Conservation (phyloP, 2,888 invertebrate genomes). For the Xylocampa areola region DNA sequence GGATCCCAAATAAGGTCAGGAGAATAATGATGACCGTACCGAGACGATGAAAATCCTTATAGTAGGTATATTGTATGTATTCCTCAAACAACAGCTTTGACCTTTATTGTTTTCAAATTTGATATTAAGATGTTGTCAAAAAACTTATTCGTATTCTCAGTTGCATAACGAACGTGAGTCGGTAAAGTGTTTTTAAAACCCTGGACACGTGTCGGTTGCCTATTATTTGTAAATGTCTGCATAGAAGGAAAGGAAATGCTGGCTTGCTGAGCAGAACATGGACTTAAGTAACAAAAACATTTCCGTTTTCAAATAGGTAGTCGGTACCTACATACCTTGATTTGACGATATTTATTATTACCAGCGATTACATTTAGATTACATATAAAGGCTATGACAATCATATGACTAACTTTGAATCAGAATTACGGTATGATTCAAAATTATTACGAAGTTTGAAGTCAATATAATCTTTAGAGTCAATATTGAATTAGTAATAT, state of each 20-base stretch:
- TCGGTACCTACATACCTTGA: not conserved
- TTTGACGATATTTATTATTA: conserved; percentile 2
- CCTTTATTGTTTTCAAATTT: not conserved
- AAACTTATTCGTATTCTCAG: conserved; percentile 1
- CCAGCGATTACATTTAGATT: too few relatives aligned
- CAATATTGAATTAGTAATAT: too few relatives aligned
- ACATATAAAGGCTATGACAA: not conserved
- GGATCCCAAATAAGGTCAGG: too few relatives aligned
- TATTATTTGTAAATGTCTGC: conserved; percentile 53
- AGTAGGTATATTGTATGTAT: too few relatives aligned
- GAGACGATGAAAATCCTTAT: too few relatives aligned
- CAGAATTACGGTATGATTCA: too few relatives aligned
- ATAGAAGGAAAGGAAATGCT: conserved; percentile 44
- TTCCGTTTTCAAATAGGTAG: conserved; percentile 32
- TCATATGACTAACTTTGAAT: conserved; percentile 2
- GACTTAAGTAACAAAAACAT: conserved; percentile 18
- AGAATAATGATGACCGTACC: too few relatives aligned
- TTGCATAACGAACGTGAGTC: conserved; percentile 10
- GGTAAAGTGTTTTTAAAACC: conserved; percentile 27
- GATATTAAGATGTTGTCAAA: conserved; percentile 1
- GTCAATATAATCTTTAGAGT: too few relatives aligned
- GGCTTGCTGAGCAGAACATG: conserved; percentile 35
- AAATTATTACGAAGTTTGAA: too few relatives aligned
- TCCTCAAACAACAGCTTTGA: not conserved
- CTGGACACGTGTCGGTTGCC: conserved; percentile 41